Conservation (phyloP, 2,888 invertebrate species). For the Calameuta pallipes region DNA sequence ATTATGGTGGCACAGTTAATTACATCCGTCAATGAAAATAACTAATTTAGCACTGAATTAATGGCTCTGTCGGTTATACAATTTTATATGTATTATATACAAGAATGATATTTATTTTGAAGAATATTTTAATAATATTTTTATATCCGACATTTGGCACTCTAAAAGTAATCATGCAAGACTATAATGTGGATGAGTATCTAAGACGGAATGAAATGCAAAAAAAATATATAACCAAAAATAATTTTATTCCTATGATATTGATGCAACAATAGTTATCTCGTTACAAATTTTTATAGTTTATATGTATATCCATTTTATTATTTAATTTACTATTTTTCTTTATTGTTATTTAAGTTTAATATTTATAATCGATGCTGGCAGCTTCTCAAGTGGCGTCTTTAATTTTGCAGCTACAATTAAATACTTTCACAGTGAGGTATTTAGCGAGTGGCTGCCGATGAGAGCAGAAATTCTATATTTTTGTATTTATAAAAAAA, state of each 20-base stretch:
- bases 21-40: background rate
- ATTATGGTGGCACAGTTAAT: background rate
- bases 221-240: background rate
- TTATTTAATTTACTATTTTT: constrained; percentile 32
- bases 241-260: background rate
- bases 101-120: constrained; percentile 17
- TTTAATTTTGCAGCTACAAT: background rate
- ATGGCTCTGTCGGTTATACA: constrained; percentile 1
- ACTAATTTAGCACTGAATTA: background rate
- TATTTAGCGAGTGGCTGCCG: background rate
- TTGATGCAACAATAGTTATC: background rate
- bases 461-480: background rate
- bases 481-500: background rate
- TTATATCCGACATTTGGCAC: constrained; percentile 18
- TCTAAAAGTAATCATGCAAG: background rate
- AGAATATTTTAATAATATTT: constrained; percentile 18
- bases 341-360: constrained; percentile 22
- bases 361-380: background rate
- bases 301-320: constrained; percentile 37
- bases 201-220: background rate
- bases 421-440: background rate
- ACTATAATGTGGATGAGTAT: background rate
- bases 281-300: constrained; percentile 37
- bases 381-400: background rate
- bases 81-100: constrained; percentile 7